Evolutionary conservation across 2,888 invertebrate species (phyloP).

Genomic region (Bunonema sp.): DNA sequence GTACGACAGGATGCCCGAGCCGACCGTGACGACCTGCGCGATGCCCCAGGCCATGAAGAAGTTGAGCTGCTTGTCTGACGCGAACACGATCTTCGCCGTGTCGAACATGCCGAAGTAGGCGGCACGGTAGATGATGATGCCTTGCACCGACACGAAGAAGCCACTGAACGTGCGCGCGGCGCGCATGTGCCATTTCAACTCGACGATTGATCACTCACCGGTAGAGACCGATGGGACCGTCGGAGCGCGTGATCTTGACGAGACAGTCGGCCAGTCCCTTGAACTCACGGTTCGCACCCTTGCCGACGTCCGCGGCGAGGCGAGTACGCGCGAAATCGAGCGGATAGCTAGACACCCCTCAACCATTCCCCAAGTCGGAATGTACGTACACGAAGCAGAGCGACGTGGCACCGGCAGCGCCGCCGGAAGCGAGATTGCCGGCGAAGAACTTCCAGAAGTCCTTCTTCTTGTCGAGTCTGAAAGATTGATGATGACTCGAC

Average conservation of each 20-base stretch:
- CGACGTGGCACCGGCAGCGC: slow-evolving; percentile 81
- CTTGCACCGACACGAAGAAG: slow-evolving; percentile 82
- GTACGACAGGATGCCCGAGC: slow-evolving; percentile 79
- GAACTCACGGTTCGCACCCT: slow-evolving; percentile 68
- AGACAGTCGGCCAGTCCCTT: slow-evolving; percentile 73
- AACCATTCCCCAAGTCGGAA: slow-evolving; percentile 78
- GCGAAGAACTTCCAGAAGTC: slow-evolving; percentile 60
- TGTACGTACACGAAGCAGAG: slow-evolving; percentile 79
- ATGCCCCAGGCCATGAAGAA: slow-evolving; percentile 76
- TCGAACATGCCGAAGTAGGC: slow-evolving; percentile 88
- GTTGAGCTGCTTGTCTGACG: slow-evolving; percentile 69
- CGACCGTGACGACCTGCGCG: slow-evolving; percentile 56
- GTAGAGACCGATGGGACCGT: slow-evolving; percentile 71
- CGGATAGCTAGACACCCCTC: slow-evolving; percentile 81
- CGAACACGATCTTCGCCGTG: slow-evolving; percentile 78
- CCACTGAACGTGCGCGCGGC: too few relatives aligned
- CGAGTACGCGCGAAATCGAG: slow-evolving; percentile 84
- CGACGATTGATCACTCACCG: slow-evolving; percentile 47
- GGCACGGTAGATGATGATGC: slow-evolving; percentile 73
- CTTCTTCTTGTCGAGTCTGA: slow-evolving; percentile 61
- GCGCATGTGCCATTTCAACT: too few relatives aligned
- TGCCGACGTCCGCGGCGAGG: slow-evolving; percentile 70
- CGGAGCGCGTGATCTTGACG: slow-evolving; percentile 61
- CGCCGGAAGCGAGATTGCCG: slow-evolving; percentile 69
- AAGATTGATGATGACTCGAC: background rate